phyloP scores from a whole-genome alignment of 2,113 vertebrate species.

The Fukomys damarensis region DNA sequence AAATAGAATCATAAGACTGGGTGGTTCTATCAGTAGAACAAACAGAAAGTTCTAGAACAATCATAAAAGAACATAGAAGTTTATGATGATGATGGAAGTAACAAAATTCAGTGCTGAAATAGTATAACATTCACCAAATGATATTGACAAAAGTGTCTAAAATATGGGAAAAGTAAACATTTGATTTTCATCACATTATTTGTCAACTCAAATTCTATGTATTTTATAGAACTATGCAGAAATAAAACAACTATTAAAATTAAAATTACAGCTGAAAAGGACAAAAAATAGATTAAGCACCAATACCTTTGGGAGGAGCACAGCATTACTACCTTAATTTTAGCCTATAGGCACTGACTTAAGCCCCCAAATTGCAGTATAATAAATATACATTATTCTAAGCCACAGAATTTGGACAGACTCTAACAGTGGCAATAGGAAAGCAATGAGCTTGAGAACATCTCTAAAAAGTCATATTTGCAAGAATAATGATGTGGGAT shows the following conservation, averaged over 20 bases:
- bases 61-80: neutral
- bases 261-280: neutral
- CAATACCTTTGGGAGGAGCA: neutral
- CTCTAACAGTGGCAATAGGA: neutral
- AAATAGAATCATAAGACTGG: neutral
- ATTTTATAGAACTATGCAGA: neutral
- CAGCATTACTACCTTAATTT: neutral
- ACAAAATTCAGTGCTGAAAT: neutral
- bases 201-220: neutral
- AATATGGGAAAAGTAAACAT: neutral
- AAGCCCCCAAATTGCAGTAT: neutral
- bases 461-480: neutral
- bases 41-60: conserved; percentile 32
- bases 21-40: neutral
- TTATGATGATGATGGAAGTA: neutral
- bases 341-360: neutral
- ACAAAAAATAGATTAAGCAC: neutral
- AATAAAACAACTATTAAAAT: neutral
- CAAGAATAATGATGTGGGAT: neutral
- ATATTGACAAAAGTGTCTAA: neutral
- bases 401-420: neutral
- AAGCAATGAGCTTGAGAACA: neutral
- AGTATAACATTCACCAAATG: neutral
- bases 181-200: neutral
- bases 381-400: neutral